Evolutionary conservation across 2,797 vertebrate genomes (phyloP), one percentile per base, ranked within the genome.

Genomic region (Ataeniobius toweri): DNA sequence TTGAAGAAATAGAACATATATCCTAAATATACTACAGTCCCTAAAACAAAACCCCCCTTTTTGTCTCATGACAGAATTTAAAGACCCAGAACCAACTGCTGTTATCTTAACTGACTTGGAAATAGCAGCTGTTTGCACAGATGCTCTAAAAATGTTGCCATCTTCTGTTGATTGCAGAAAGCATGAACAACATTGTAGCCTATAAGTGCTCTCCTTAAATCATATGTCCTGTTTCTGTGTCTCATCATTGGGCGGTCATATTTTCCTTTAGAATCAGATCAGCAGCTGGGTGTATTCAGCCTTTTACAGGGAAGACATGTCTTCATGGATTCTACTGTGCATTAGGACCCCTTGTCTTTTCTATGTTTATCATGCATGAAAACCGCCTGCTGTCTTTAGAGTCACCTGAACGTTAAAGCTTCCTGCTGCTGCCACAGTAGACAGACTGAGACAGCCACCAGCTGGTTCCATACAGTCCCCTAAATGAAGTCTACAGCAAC

Each of bases 361-460:
- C 63, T 67, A 13, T 18, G 4, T 51, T 56, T 41, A 61, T 51
- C 44, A 20, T 31, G 44, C 36, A 55, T 58, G 22, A 69, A 39
- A 59, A 73, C 44, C 56, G 58, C 31, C 28, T 79, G 36, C 22
- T 31, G 18, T 72, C 24, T 44, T 16, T 6, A 55, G 5, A 18
- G 10, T 53, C 31, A 50, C 14, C 26, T 53, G 6, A 44, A 69
- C 8, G 13, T 44, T 28, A 28, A 12, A 61, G 22, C 53, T 14
- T 65, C 74, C 50, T 46, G 72, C 50, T 77, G 58, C 36, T 56
- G 65, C n/a, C 39, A 75, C 8, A 67, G n/a, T 73, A 36, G 36
- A 5, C 26, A 16, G 22, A 76, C 51, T 20, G 2, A 53, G 61
- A 75, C 14, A 72, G 74, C 46, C 0, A 44, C 76, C 31, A 44